phyloP scores from a whole-genome alignment of 2,113 vertebrate genomes.

The Xiphorhynchus elegans region DNA sequence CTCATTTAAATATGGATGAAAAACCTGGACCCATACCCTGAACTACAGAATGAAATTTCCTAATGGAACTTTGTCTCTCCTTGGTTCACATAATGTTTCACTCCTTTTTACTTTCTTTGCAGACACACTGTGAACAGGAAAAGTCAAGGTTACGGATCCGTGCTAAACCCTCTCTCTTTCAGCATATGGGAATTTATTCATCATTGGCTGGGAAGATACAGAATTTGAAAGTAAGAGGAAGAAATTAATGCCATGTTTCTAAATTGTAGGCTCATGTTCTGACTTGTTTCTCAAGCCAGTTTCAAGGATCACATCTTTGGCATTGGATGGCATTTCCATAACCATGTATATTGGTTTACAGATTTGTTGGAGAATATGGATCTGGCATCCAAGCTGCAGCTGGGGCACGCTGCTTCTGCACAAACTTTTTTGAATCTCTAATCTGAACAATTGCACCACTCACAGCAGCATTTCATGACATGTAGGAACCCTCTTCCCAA shows the following conservation, averaged over 20 bases:
- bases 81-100: background rate
- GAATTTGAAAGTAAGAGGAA: conserved; percentile 73
- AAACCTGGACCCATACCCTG: background rate
- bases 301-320: background rate
- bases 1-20: background rate
- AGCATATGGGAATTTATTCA: conserved; percentile 77
- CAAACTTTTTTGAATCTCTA: background rate
- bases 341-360: background rate
- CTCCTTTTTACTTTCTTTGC: conserved; percentile 1
- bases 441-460: background rate
- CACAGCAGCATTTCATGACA: background rate
- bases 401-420: background rate
- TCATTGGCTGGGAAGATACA: conserved; percentile 74
- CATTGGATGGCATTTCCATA: background rate
- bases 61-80: background rate
- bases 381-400: background rate
- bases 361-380: background rate
- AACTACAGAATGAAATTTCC: background rate
- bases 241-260: background rate
- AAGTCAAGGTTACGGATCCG: conserved; percentile 67
- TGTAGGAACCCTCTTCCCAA: background rate
- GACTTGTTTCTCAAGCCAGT: background rate
- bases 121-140: conserved; percentile 70
- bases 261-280: background rate
- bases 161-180: conserved; percentile 82